Evolutionary conservation across 2,797 vertebrate genomes (phyloP).

Genomic region (Enteromius radiatus): DNA sequence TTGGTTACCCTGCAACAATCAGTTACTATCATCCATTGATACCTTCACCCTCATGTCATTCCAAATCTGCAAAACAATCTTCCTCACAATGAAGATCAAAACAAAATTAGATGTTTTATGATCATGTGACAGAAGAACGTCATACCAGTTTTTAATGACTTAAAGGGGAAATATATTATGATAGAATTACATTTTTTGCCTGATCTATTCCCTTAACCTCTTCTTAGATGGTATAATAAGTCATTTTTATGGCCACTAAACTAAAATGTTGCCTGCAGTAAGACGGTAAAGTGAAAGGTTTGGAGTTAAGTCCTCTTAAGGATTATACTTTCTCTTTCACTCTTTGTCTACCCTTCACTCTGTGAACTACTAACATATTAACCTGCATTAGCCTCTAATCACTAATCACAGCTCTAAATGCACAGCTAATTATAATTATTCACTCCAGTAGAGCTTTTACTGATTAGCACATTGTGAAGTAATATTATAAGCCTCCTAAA

Average conservation of each 20-base stretch:
- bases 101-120: not conserved
- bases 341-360: not conserved
- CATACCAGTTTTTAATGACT: not conserved
- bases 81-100: not conserved
- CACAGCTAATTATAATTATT: not conserved
- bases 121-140: not conserved
- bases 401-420: conserved; percentile 4
- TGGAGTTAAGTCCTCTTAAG: conserved; percentile 42
- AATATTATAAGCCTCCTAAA: not conserved
- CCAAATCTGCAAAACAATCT: not conserved
- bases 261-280: not conserved
- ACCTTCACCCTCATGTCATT: not conserved
- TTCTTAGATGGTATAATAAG: not conserved
- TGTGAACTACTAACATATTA: not conserved
- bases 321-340: conserved; percentile 20
- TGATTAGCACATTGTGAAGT: not conserved
- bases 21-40: not conserved
- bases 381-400: conserved; percentile 9
- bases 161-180: not conserved
- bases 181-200: not conserved
- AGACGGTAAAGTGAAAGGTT: conserved; percentile 6
- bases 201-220: not conserved
- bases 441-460: not conserved
- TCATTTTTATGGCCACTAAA: not conserved
- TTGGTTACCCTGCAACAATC: not conserved